Evolutionary conservation across 1,140 invertebrate species (phyloP), one percentile per base, ranked within the genome.

Genomic region (Drosophila littoralis): DNA sequence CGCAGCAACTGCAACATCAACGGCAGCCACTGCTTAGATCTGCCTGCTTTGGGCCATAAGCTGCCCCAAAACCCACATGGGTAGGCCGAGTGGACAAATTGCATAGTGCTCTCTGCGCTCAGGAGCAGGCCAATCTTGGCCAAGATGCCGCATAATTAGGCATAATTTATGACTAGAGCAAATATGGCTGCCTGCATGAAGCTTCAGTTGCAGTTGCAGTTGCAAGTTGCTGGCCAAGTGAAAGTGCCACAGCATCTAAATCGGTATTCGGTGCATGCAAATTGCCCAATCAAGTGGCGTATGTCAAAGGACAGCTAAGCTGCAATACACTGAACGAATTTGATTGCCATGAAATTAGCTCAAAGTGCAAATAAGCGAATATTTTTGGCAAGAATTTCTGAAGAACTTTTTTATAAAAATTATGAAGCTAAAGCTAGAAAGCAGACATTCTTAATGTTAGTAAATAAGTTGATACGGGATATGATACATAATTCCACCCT

Each of bases 81-180:
- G 55, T 55, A 50, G 65, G 54, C 58, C 38, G 57, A 17, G 54
- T 78, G 66, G 76, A 61, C 72, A 86, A 86, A 86, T 88, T 83
- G 84, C 83, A 86, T 58, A 80, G 75, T 57, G 61, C 58, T 45
- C 45, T 40, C 22, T 28, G 52, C 54, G 64, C 51, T 67, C 80
- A 83, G 81, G 64, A 86, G 79, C 76, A 88, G 83, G 83, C 76
- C 84, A 86, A 88, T 85, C 82, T 86, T 66, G 50, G 79, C 79
- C 75, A 88, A 86, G 82, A 86, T 86, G 82, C 82, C 81, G 79
- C 82, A 86, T 86, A 86, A 88, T 88, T 88, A 88, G 84, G 64
- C 88, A 80, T 89, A 88, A 88, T 88, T 88, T 88, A 79, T 83
- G 85, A 72, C 65, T 76, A 80, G 65, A 66, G 58, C 51, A 63